Conservation (phyloP, 1,140 invertebrate species). For the Antheraea pernyi region DNA sequence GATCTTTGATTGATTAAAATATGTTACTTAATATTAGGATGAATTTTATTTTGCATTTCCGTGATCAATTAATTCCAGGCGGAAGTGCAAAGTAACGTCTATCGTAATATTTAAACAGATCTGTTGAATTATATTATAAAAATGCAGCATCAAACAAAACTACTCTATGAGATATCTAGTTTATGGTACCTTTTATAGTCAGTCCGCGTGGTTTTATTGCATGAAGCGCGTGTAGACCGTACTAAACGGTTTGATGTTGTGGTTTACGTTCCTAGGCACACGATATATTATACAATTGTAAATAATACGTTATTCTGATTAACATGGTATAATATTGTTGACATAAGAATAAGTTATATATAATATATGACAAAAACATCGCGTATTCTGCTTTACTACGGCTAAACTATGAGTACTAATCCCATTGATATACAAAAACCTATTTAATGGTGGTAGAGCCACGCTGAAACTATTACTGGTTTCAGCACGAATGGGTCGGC, state of each 20-base stretch:
- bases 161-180: slow-evolving; percentile 23
- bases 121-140: neutral
- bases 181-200: slow-evolving; percentile 34
- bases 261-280: neutral
- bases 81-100: too few relatives aligned
- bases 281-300: neutral
- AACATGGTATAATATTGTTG: neutral
- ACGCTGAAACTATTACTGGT: too few relatives aligned
- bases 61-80: too few relatives aligned
- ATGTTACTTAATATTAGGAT: too few relatives aligned
- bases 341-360: neutral
- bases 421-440: too few relatives aligned
- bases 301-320: neutral
- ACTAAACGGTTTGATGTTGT: slow-evolving; percentile 34
- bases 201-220: slow-evolving; percentile 30
- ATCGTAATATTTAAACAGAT: neutral
- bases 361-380: too few relatives aligned
- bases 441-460: too few relatives aligned
- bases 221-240: slow-evolving; percentile 22
- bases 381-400: too few relatives aligned
- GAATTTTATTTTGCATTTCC: too few relatives aligned
- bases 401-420: too few relatives aligned
- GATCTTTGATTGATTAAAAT: too few relatives aligned
- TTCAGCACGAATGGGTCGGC: too few relatives aligned
- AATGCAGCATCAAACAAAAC: neutral